Percentiles rank a stretch among this genome's conserved stretches.
These are phyloP conservation scores for Lycocorax pyrrhopterus DNA, from an alignment of 2,113 vertebrate genomes.

Conservation along the genomic window DNA sequence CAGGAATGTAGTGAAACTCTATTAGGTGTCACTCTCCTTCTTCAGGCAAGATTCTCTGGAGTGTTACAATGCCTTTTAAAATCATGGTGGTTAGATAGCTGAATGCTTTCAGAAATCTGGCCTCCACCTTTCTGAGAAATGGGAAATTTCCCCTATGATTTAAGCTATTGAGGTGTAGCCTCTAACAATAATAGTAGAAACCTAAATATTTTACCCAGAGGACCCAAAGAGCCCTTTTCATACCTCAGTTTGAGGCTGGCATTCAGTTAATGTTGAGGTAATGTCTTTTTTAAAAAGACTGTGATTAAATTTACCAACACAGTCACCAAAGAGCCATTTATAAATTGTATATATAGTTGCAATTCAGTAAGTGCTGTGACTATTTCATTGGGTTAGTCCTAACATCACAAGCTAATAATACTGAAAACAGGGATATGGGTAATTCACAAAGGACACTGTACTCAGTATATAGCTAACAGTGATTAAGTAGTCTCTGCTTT, in stretches of 20 bases:
- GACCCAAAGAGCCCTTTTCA: neutral
- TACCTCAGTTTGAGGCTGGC: neutral
- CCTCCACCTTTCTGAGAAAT: neutral
- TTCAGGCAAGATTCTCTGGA: neutral
- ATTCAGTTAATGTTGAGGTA: neutral
- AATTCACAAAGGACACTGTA: slow-evolving; percentile 9
- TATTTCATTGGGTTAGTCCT: slow-evolving; percentile 25
- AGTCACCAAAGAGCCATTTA: slow-evolving; percentile 11
- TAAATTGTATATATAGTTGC: neutral
- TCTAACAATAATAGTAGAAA: neutral
- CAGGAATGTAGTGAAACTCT: neutral
- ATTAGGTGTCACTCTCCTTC: neutral
- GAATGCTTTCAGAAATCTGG: neutral
- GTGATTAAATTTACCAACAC: slow-evolving; percentile 29
- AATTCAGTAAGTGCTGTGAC: neutral
- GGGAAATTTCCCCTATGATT: neutral
- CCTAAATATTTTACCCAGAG: neutral
- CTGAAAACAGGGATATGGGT: neutral
- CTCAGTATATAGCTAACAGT: slow-evolving; percentile 15
- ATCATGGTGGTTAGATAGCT: neutral
- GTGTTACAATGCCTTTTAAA: neutral
- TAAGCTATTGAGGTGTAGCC: neutral
- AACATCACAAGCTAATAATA: slow-evolving; percentile 45
- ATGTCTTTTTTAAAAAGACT: slow-evolving; percentile 14
- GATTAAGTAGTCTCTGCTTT: slow-evolving; percentile 59